These are phyloP conservation scores for Sebastes minor DNA, from an alignment of 2,797 vertebrate species.

Conservation along the genomic window DNA sequence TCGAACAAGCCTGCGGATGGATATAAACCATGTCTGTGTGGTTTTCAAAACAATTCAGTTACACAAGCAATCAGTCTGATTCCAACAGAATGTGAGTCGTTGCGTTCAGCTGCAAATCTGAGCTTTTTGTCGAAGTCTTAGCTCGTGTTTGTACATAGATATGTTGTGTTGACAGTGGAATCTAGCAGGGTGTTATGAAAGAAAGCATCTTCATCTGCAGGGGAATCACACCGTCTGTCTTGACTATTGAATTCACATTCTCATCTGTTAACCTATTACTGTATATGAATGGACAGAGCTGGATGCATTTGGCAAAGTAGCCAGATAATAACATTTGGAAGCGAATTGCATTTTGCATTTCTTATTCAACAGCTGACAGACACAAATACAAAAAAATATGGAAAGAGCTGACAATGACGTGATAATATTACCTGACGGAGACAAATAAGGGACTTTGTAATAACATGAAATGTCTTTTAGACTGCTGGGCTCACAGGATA, in stretches of 20 bases:
- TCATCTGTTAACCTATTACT: neutral
- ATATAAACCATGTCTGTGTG: constrained; percentile 45
- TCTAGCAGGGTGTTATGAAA: constrained; percentile 41
- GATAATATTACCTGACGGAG: neutral
- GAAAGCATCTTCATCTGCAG: constrained; percentile 38
- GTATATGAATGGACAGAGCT: neutral
- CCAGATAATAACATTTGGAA: neutral
- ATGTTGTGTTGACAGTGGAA: constrained; percentile 51
- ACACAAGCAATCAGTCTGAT: constrained; percentile 47
- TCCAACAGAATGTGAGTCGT: constrained; percentile 32
- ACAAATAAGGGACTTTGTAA: neutral
- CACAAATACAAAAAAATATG: neutral
- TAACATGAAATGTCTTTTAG: neutral
- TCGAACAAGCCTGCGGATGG: constrained; percentile 35
- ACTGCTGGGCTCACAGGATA: neutral
- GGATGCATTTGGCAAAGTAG: neutral
- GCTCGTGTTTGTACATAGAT: constrained; percentile 54
- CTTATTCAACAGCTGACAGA: neutral
- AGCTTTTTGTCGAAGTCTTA: constrained; percentile 26
- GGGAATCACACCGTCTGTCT: constrained; percentile 25
- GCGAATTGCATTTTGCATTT: neutral
- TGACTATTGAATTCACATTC: constrained; percentile 22
- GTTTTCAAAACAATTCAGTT: constrained; percentile 44
- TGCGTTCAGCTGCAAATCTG: constrained; percentile 31
- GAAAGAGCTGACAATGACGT: neutral